Conservation (phyloP, 2,113 vertebrate genomes). For the Pandion haliaetus region DNA sequence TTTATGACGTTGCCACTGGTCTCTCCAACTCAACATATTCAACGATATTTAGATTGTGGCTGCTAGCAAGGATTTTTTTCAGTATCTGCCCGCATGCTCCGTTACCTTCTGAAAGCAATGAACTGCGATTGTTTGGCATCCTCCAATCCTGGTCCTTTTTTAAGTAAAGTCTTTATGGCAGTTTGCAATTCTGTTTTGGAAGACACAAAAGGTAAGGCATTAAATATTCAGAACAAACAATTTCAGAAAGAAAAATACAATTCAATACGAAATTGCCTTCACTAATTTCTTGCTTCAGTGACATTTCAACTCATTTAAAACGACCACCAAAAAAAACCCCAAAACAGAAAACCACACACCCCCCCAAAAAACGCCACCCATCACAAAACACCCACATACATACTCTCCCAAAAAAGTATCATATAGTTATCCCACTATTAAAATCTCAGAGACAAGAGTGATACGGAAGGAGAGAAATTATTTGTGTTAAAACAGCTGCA, state of each 20-base stretch:
- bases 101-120: slow-evolving; percentile 85
- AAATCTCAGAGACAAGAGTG: not conserved
- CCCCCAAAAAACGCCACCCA: not conserved
- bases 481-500: not conserved
- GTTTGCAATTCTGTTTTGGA: slow-evolving; percentile 66
- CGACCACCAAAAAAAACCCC: not conserved
- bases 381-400: not conserved
- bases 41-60: not conserved
- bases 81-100: not conserved
- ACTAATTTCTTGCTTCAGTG: not conserved
- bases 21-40: not conserved
- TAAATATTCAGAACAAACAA: not conserved
- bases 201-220: slow-evolving; percentile 1
- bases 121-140: slow-evolving; percentile 79
- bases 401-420: not conserved
- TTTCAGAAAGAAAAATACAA: not conserved
- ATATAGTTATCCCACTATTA: not conserved
- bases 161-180: slow-evolving; percentile 72
- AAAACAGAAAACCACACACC: not conserved
- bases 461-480: not conserved
- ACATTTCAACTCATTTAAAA: not conserved
- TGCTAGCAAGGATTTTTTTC: not conserved
- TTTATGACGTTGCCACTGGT: not conserved
- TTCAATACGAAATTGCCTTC: not conserved
- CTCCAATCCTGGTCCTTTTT: slow-evolving; percentile 74